A percentile compares a stretch with the other conserved stretches of the same genome.
phyloP scores from a whole-genome alignment of 2,113 vertebrate species.

The Quiscalus mexicanus region DNA sequence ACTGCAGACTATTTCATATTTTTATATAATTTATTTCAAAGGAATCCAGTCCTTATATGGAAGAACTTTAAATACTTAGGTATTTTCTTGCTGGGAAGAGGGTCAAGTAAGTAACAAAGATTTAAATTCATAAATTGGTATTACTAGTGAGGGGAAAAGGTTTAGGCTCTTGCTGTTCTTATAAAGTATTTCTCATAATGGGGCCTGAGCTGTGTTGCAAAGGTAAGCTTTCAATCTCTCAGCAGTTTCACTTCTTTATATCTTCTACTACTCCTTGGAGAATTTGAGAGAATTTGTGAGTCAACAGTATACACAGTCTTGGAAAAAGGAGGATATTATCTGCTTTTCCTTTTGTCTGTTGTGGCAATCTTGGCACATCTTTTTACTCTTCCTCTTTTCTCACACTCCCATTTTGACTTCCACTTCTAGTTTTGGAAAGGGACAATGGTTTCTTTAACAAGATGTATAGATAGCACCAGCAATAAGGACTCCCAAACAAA shows the following conservation, averaged over 20 bases:
- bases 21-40: constrained; percentile 58
- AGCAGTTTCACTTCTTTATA: background rate
- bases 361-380: background rate
- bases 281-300: background rate
- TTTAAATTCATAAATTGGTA: background rate
- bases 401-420: background rate
- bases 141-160: background rate
- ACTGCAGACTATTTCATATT: constrained; percentile 57
- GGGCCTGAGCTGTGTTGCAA: background rate
- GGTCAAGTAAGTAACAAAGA: background rate
- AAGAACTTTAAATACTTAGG: constrained; percentile 38
- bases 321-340: background rate
- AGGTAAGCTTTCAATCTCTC: background rate
- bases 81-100: background rate
- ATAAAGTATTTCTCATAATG: background rate
- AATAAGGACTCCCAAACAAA: background rate
- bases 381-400: background rate
- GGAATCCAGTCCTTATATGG: constrained; percentile 63
- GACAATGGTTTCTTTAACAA: background rate
- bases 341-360: background rate
- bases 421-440: background rate
- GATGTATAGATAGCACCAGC: background rate
- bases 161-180: background rate
- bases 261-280: background rate
- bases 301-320: background rate